phyloP scores from a whole-genome alignment of 2,888 invertebrate genomes.

The Lamellibrachia columna region DNA sequence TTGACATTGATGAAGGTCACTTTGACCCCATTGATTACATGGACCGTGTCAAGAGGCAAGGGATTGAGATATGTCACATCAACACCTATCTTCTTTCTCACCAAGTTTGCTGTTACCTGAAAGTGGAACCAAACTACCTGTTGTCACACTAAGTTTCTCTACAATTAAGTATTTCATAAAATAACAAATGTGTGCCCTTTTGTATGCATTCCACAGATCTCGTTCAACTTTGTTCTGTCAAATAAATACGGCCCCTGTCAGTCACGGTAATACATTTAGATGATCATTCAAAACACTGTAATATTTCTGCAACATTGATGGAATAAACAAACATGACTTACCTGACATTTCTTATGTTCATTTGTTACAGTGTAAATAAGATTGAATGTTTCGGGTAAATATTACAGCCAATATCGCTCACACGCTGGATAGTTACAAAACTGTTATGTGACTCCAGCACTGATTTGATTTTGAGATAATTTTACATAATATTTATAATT shows the following conservation, averaged over 20 bases:
- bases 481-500: neutral
- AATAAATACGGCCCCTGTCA: no score
- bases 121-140: no score
- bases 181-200: no score
- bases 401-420: neutral
- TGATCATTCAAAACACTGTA: neutral
- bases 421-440: no score
- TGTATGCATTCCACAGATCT: no score
- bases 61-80: no score
- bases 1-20: constrained; percentile 78
- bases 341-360: neutral
- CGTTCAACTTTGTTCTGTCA: no score
- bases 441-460: neutral
- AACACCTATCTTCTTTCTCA: no score
- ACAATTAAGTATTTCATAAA: no score
- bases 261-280: no score
- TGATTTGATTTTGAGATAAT: neutral
- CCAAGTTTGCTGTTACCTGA: no score
- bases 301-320: neutral
- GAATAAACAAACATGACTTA: neutral
- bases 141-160: no score
- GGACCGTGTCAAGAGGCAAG: constrained; percentile 52
- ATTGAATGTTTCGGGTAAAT: neutral
- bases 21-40: constrained; percentile 69
- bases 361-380: neutral